These are phyloP conservation scores for Sebastes itinus DNA, from an alignment of 2,797 vertebrate genomes.

Conservation along the genomic window DNA sequence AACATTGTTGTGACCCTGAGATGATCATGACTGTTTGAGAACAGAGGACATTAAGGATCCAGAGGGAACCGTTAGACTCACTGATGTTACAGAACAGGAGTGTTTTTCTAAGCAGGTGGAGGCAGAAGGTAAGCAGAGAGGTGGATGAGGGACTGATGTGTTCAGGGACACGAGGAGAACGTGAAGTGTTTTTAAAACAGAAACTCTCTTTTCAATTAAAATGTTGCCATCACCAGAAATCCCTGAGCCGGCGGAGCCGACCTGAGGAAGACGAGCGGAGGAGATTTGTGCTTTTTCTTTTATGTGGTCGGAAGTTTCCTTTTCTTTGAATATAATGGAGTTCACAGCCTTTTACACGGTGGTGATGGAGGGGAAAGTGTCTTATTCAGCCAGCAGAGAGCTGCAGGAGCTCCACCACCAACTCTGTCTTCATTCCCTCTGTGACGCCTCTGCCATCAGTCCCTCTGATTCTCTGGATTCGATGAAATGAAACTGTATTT, in stretches of 20 bases:
- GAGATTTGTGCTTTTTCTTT: not conserved
- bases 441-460: not conserved
- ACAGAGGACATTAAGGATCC: not conserved
- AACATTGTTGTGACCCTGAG: not conserved
- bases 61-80: not conserved
- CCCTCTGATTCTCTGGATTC: not conserved
- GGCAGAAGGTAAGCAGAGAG: too few relatives aligned
- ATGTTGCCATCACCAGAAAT: not conserved
- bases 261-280: not conserved
- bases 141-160: not conserved
- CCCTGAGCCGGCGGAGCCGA: not conserved
- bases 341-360: not conserved
- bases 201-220: not conserved
- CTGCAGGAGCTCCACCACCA: not conserved
- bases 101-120: not conserved
- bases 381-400: not conserved
- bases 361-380: not conserved
- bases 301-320: not conserved
- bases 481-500: slow-evolving; percentile 1
- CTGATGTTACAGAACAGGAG: not conserved
- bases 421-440: not conserved
- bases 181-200: slow-evolving; percentile 6
- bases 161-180: not conserved
- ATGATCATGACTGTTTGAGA: not conserved
- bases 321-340: not conserved